phyloP scores from a whole-genome alignment of 2,113 vertebrate genomes.

The Echinops telfairi region DNA sequence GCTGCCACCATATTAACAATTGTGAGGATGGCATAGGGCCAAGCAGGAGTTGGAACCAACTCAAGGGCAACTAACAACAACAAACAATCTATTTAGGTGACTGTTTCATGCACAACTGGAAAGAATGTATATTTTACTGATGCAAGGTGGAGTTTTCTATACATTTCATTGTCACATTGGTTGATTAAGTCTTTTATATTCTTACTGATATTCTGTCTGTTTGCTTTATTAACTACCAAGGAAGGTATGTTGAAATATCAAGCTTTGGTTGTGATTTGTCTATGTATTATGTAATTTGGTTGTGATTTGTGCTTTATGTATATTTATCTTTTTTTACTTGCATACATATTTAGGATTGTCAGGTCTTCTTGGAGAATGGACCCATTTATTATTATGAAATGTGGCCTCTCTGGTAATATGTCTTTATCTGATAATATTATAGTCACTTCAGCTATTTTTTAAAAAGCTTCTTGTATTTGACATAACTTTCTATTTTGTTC shows the following conservation, averaged over 20 bases:
- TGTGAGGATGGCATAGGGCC: neutral
- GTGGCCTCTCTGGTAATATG: slow-evolving; percentile 13
- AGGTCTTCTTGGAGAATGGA: slow-evolving; percentile 3
- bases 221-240: slow-evolving; percentile 37
- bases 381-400: neutral
- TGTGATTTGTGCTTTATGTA: slow-evolving; percentile 3
- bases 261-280: slow-evolving; percentile 1
- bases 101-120: neutral
- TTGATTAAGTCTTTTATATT: neutral
- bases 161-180: neutral
- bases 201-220: slow-evolving; percentile 19
- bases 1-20: slow-evolving; percentile 1
- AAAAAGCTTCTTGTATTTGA: neutral
- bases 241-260: slow-evolving; percentile 4
- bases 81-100: neutral
- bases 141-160: slow-evolving; percentile 3
- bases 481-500: slow-evolving; percentile 4
- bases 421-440: slow-evolving; percentile 18
- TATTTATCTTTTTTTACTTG: neutral
- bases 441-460: neutral
- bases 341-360: neutral
- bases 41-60: neutral
- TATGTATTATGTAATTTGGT: neutral
- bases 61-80: too few relatives aligned
- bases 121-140: neutral